These are phyloP conservation scores for Drosophila melanosoma DNA, from an alignment of 2,888 invertebrate genomes.

Conservation along the genomic window DNA sequence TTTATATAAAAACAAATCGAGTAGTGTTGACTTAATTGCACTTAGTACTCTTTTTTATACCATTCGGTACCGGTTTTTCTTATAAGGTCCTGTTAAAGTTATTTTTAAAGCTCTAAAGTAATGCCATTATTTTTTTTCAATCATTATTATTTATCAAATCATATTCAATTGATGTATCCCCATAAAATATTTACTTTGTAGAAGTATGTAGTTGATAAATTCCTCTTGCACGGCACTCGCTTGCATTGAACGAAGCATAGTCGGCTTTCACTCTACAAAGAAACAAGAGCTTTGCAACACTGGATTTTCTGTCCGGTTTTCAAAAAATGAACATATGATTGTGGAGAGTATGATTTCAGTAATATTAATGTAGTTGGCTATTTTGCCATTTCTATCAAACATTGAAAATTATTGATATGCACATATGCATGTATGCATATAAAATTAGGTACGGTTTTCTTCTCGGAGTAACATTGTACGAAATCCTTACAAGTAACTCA, in stretches of 20 bases:
- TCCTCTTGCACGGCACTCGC: slow-evolving; percentile 15
- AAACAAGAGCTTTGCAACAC: slow-evolving; percentile 42
- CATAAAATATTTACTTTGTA: slow-evolving; percentile 13
- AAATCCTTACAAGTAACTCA: not conserved
- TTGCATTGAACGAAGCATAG: slow-evolving; percentile 35
- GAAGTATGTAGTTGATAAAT: slow-evolving; percentile 36
- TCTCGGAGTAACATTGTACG: not conserved
- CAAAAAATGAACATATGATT: slow-evolving; percentile 14
- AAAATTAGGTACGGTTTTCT: not conserved
- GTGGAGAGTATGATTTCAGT: not conserved
- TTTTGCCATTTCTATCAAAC: not conserved
- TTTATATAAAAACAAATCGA: not conserved
- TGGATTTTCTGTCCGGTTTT: slow-evolving; percentile 63
- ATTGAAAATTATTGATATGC: not conserved
- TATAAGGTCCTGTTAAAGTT: not conserved
- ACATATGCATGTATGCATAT: not conserved
- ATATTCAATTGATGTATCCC: slow-evolving; percentile 35
- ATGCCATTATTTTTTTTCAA: not conserved
- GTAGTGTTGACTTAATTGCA: not conserved
- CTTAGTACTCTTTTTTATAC: not conserved
- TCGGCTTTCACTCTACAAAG: slow-evolving; percentile 18
- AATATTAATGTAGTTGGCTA: not conserved
- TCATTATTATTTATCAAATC: slow-evolving; percentile 13
- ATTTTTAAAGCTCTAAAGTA: not conserved
- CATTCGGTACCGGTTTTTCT: not conserved